A percentile compares a stretch with the other conserved stretches of the same genome.
Conservation (phyloP, 37 sponge, comb jelly and placozoan genomes). For the Halisarca cf. caerulea region DNA sequence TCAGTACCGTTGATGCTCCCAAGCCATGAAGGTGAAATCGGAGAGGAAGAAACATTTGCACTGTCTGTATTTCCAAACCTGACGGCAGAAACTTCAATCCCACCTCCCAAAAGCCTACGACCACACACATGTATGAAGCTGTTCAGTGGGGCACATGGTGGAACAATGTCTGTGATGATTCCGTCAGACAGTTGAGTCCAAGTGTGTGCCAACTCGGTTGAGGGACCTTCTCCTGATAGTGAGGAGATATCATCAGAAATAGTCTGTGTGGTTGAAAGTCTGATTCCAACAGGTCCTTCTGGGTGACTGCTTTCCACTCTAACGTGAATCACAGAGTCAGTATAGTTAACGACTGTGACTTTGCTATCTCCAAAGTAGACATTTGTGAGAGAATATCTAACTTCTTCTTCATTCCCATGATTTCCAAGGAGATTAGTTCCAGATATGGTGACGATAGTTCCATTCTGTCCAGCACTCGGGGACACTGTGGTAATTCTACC, state of each 20-base stretch:
- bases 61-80: neutral
- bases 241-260: neutral
- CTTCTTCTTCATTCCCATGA: neutral
- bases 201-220: neutral
- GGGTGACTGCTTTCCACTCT: conserved; percentile 28
- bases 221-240: conserved; percentile 37
- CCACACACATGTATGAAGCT: conserved; percentile 46
- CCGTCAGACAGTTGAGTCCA: conserved; percentile 68
- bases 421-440: conserved; percentile 63
- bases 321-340: conserved; percentile 14
- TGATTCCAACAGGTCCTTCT: neutral
- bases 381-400: neutral
- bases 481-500: conserved; percentile 24
- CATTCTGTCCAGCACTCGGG: conserved; percentile 54
- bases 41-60: neutral
- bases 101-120: conserved; percentile 44
- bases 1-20: neutral
- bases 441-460: conserved; percentile 61
- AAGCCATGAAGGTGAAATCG: neutral
- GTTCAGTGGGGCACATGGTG: conserved; percentile 42
- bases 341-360: conserved; percentile 6
- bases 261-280: conserved; percentile 50
- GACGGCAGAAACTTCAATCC: conserved; percentile 16
- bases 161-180: conserved; percentile 34
- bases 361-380: conserved; percentile 31